phyloP scores from a whole-genome alignment of 2,888 invertebrate genomes.

The Lasioglossum leucozonium region DNA sequence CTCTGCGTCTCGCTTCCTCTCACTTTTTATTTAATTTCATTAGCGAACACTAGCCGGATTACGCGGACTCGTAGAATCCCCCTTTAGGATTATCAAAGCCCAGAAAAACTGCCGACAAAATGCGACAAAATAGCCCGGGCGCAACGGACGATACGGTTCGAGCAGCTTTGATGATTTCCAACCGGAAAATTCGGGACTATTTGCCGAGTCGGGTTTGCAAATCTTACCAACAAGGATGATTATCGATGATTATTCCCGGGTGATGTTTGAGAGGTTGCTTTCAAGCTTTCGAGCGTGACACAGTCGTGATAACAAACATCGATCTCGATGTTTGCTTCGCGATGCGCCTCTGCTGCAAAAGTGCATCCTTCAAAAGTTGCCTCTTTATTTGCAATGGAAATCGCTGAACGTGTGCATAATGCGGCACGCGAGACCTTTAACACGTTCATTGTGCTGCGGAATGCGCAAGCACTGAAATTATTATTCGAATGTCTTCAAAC shows the following conservation, averaged over 20 bases:
- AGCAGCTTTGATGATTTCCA: background rate
- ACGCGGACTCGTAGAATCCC: slow-evolving; percentile 76
- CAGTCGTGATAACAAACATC: background rate
- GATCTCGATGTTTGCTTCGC: background rate
- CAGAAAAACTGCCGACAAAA: slow-evolving; percentile 77
- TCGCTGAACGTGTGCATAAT: background rate
- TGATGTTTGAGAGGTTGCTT: background rate
- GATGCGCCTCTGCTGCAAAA: background rate
- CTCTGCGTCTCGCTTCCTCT: background rate
- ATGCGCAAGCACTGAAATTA: background rate
- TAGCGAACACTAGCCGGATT: slow-evolving; percentile 83
- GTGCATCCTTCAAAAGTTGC: background rate
- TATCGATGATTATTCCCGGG: background rate
- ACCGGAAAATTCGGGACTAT: background rate
- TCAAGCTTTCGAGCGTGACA: background rate
- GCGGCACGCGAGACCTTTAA: background rate
- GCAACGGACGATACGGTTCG: slow-evolving; percentile 36
- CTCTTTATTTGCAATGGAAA: background rate
- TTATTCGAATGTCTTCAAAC: background rate
- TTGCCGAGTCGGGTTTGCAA: background rate
- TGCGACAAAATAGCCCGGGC: slow-evolving; percentile 56
- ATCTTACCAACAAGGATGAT: background rate
- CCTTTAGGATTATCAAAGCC: slow-evolving; percentile 80
- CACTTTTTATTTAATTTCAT: slow-evolving; percentile 81
- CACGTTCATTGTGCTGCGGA: background rate